Percentiles rank a stretch among this genome's conserved stretches.
Conservation (phyloP, 2,888 invertebrate genomes). For the Camponotus fellah region DNA sequence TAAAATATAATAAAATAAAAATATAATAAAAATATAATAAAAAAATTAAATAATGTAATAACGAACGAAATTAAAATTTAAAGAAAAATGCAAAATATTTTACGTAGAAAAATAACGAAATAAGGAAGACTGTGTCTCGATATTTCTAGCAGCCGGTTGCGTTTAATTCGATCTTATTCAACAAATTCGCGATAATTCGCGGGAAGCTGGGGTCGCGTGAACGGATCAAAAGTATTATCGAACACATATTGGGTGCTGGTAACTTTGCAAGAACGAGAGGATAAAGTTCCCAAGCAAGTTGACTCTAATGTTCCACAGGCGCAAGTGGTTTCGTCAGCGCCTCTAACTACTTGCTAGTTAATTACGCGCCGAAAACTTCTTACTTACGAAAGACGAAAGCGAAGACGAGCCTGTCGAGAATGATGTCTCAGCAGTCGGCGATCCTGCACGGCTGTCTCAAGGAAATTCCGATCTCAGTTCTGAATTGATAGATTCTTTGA, state of each 20-base stretch:
- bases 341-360: slow-evolving; percentile 69
- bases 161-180: slow-evolving; percentile 16
- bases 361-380: slow-evolving; percentile 70
- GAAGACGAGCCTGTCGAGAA: slow-evolving; percentile 54
- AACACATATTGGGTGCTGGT: slow-evolving; percentile 33
- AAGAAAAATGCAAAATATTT: not conserved
- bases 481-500: slow-evolving; percentile 33
- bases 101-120: not conserved
- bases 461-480: slow-evolving; percentile 18
- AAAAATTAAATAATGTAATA: not conserved
- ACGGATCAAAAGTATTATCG: slow-evolving; percentile 60
- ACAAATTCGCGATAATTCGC: slow-evolving; percentile 35
- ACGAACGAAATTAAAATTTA: not conserved
- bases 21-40: too few species aligned
- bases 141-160: not conserved
- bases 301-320: slow-evolving; percentile 65
- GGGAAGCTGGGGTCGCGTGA: not conserved
- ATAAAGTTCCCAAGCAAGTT: slow-evolving; percentile 67
- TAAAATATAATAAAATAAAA: too few species aligned
- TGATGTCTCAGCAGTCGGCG: slow-evolving; percentile 68
- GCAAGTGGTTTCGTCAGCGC: slow-evolving; percentile 63
- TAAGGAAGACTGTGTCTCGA: not conserved
- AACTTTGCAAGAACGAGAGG: slow-evolving; percentile 52
- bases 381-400: slow-evolving; percentile 63
- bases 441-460: slow-evolving; percentile 15